Conservation (phyloP, 2,797 vertebrate species). For the Enteromius mattozi region DNA sequence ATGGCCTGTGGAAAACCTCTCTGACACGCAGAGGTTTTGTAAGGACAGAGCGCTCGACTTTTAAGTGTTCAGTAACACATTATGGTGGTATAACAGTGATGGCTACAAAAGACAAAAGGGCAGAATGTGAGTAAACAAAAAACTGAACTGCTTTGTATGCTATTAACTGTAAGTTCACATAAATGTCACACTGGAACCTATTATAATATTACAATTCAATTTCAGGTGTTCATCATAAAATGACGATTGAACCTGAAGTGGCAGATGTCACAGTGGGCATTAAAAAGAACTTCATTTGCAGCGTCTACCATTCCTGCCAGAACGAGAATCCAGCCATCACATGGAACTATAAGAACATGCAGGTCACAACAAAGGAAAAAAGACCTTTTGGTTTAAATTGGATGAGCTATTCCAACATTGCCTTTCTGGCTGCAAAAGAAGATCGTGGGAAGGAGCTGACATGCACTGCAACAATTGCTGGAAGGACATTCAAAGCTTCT, state of each 20-base stretch:
- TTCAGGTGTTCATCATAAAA: conserved; percentile 64
- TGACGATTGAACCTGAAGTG: conserved; percentile 58
- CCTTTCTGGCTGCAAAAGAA: conserved; percentile 61
- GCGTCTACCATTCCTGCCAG: conserved; percentile 66
- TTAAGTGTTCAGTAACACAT: conserved; percentile 29
- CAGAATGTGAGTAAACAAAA: conserved; percentile 42
- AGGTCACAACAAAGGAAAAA: not conserved
- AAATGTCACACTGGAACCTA: not conserved
- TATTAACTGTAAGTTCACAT: not conserved
- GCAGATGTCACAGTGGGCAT: conserved; percentile 62
- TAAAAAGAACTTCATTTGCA: conserved; percentile 64
- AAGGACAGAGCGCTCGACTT: not conserved
- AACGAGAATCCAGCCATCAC: conserved; percentile 59
- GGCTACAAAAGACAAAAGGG: not conserved
- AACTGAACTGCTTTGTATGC: not conserved
- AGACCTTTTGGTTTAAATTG: not conserved
- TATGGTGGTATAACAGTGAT: not conserved
- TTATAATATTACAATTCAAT: not conserved
- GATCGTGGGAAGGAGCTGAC: conserved; percentile 65
- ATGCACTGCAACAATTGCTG: conserved; percentile 64
- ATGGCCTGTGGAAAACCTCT: conserved; percentile 23
- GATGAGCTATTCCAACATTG: conserved; percentile 59
- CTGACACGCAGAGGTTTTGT: conserved; percentile 28
- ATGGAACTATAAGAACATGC: conserved; percentile 71
- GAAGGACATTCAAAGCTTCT: conserved; percentile 52